These are phyloP conservation scores for Scolopax bukidnonensis DNA, from an alignment of 2,797 vertebrate species.

Conservation along the genomic window DNA sequence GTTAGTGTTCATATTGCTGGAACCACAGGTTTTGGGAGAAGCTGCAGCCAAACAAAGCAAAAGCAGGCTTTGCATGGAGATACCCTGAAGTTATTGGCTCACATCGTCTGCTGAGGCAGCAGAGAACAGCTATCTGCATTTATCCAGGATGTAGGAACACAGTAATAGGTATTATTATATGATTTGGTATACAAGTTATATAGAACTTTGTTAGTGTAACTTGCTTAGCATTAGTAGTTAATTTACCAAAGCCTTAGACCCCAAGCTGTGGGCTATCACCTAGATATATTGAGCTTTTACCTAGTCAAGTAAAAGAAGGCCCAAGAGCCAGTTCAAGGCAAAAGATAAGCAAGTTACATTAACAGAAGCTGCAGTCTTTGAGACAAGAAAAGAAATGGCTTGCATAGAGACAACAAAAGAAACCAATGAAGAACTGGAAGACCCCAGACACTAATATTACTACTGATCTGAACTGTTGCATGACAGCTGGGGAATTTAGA, in stretches of 20 bases:
- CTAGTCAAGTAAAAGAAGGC: background rate
- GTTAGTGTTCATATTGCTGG: background rate
- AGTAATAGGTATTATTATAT: background rate
- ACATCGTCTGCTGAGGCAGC: fast-evolving
- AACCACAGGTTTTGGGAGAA: background rate
- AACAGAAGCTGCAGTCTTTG: background rate
- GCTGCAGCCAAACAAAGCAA: background rate
- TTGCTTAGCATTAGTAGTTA: background rate
- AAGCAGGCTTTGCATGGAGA: background rate
- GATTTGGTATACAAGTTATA: background rate
- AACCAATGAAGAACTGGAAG: background rate
- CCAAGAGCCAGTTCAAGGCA: background rate
- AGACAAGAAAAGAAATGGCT: background rate
- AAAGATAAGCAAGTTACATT: background rate
- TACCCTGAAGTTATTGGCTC: background rate
- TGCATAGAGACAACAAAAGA: background rate
- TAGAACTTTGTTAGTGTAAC: background rate
- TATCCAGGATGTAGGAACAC: background rate
- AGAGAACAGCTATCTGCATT: background rate
- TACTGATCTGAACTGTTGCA: background rate
- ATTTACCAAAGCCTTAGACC: background rate
- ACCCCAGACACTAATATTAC: background rate
- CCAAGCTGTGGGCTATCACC: background rate
- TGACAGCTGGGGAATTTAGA: background rate
- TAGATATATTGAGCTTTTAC: background rate